These are phyloP conservation scores for Pedetes capensis DNA, from an alignment of 2,113 vertebrate genomes.

Conservation along the genomic window DNA sequence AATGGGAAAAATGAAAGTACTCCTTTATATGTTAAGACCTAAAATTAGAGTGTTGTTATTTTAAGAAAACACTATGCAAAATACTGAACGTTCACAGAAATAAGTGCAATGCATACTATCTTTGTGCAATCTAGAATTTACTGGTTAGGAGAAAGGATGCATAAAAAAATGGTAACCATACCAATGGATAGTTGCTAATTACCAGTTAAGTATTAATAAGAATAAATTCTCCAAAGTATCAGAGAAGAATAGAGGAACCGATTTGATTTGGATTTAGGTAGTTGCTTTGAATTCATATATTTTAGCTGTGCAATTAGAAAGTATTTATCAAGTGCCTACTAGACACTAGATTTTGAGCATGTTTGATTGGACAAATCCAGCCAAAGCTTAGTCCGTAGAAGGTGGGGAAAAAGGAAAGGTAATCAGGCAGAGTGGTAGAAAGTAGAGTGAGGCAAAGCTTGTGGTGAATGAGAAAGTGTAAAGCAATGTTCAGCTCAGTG, in stretches of 20 bases:
- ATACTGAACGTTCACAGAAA: not conserved
- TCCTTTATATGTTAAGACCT: not conserved
- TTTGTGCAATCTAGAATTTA: not conserved
- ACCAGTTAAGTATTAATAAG: not conserved
- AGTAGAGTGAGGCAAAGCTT: not conserved
- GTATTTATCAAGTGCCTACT: not conserved
- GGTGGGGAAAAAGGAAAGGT: not conserved
- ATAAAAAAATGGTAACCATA: not conserved
- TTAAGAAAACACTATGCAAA: not conserved
- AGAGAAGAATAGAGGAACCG: not conserved
- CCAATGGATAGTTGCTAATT: not conserved
- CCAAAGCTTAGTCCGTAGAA: not conserved
- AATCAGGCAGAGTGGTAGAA: not conserved
- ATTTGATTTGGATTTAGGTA: not conserved
- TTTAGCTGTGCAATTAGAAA: not conserved
- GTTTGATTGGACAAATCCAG: not conserved
- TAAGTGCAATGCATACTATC: not conserved
- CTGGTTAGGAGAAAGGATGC: not conserved
- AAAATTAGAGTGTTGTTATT: not conserved
- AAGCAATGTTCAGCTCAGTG: not conserved
- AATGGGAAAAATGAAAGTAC: not conserved
- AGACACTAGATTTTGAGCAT: not conserved
- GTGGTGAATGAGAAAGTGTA: not conserved
- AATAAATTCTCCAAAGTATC: not conserved
- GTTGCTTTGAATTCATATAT: not conserved